Conservation (phyloP, 37 sponge, comb jelly and placozoan genomes). For the Axinella damicornis region DNA sequence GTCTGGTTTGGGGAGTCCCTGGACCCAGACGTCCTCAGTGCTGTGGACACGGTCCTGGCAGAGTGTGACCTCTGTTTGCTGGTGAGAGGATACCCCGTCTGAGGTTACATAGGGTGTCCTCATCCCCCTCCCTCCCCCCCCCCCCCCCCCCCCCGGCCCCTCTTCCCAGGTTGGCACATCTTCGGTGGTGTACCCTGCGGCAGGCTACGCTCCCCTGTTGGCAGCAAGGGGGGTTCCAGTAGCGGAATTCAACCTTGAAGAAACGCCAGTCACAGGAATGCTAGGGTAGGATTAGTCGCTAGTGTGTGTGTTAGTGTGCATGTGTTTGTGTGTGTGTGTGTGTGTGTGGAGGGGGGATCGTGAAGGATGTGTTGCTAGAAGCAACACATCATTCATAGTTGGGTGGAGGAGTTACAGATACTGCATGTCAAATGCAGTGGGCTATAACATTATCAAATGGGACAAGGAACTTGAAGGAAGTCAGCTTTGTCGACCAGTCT, state of each 20-base stretch:
- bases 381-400: too few relatives aligned
- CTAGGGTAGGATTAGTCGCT: slow-evolving; percentile 41
- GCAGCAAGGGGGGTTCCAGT: slow-evolving; percentile 90
- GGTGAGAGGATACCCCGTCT: slow-evolving; percentile 39
- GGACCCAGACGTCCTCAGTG: slow-evolving; percentile 53
- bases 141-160: too few relatives aligned
- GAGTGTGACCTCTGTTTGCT: slow-evolving; percentile 93
- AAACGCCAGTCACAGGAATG: slow-evolving; percentile 78
- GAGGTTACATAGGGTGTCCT: too few relatives aligned
- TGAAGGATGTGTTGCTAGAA: too few relatives aligned
- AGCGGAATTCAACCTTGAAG: slow-evolving; percentile 94
- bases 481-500: too few relatives aligned
- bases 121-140: too few relatives aligned
- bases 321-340: too few relatives aligned
- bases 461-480: too few relatives aligned
- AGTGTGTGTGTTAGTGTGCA: slow-evolving; percentile 1
- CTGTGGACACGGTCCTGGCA: slow-evolving; percentile 43
- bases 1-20: slow-evolving; percentile 94
- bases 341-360: too few relatives aligned
- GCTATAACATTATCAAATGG: too few relatives aligned
- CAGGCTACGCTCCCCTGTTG: slow-evolving; percentile 85
- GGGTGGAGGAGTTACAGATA: too few relatives aligned
- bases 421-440: too few relatives aligned
- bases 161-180: slow-evolving; percentile 87
- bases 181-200: slow-evolving; percentile 95